Evolutionary conservation across 2,113 vertebrate species (phyloP).

Genomic region (Phalacrocorax carbo): DNA sequence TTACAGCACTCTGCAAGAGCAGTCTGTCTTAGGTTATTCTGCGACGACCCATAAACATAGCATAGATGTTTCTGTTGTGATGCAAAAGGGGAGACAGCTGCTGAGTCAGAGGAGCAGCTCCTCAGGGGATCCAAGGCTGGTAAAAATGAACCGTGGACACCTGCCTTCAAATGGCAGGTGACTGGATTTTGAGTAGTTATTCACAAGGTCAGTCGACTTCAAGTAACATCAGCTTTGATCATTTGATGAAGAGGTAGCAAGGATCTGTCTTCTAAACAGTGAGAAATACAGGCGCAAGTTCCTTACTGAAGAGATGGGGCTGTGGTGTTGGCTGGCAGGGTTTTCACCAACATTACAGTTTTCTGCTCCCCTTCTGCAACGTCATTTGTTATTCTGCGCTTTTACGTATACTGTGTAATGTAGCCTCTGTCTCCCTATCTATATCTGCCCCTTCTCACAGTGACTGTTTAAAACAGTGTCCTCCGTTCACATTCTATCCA

Average conservation of each 20-base stretch:
- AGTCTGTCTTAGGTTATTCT: neutral
- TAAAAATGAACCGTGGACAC: neutral
- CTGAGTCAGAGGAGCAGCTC: neutral
- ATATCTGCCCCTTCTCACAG: neutral
- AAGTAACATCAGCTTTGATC: neutral
- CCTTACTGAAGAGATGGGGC: neutral
- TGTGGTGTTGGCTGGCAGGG: neutral
- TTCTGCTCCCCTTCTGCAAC: neutral
- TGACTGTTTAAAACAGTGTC: neutral
- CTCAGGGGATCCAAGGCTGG: neutral
- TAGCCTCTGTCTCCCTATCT: neutral
- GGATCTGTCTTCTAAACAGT: neutral
- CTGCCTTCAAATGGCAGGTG: neutral
- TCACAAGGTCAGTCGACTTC: neutral
- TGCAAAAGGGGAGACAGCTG: neutral
- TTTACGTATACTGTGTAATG: accelerated
- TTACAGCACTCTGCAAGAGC: neutral
- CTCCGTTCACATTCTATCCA: neutral
- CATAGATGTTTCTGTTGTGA: neutral
- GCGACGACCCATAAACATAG: neutral
- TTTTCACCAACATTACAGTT: neutral
- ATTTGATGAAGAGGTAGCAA: neutral
- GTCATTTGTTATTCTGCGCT: neutral
- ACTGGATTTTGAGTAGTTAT: neutral
- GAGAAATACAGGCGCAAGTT: neutral